A percentile compares a stretch with the other conserved stretches of the same genome.
These are phyloP conservation scores for Carassius carassius DNA, from an alignment of 2,113 vertebrate genomes.

Conservation along the genomic window DNA sequence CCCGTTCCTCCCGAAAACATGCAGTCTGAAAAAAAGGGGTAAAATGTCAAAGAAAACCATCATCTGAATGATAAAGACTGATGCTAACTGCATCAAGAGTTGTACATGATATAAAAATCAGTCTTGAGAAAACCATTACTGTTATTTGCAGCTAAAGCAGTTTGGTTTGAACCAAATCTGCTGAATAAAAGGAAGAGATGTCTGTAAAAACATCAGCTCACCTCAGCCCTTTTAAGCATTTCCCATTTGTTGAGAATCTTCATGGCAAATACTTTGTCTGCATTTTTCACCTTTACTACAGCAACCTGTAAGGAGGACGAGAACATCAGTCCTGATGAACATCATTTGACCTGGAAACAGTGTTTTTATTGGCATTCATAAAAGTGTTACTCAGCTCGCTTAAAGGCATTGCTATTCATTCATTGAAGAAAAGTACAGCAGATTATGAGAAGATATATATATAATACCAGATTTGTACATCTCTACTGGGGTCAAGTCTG, in stretches of 20 bases:
- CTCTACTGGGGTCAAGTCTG: no score
- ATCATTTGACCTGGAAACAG: neutral
- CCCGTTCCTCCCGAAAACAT: conserved; percentile 96
- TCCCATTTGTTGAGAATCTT: conserved; percentile 99
- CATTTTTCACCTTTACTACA: conserved; percentile 94
- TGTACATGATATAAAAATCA: neutral
- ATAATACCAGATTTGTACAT: no score
- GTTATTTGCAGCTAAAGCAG: neutral
- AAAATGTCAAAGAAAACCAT: conserved; percentile 30
- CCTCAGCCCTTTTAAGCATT: conserved; percentile 99
- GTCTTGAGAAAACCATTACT: neutral
- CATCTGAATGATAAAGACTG: neutral
- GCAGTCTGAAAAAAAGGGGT: conserved; percentile 80
- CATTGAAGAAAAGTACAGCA: neutral
- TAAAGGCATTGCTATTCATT: neutral
- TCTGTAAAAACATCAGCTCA: conserved; percentile 61
- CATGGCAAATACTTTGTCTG: conserved; percentile 98
- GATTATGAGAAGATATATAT: neutral
- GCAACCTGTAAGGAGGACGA: conserved; percentile 84
- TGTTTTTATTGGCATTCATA: neutral
- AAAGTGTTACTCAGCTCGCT: neutral
- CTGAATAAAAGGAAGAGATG: neutral
- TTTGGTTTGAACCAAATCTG: neutral
- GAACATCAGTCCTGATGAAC: neutral
- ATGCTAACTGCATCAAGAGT: conserved; percentile 1